These are phyloP conservation scores for Leptinotarsa rubiginosa DNA, from an alignment of 2,888 invertebrate species.

Conservation along the genomic window DNA sequence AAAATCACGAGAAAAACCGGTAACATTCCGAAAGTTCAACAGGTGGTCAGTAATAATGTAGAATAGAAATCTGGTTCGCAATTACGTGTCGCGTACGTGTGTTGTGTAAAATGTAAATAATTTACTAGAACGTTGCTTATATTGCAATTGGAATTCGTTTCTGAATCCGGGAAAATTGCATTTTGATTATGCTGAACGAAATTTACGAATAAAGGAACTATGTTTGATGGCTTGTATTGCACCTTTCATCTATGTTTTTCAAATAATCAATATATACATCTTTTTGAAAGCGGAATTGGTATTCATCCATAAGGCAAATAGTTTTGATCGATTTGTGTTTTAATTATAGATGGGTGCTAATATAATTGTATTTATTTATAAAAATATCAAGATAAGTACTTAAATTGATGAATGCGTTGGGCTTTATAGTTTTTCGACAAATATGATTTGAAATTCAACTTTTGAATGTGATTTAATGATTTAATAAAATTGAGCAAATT, in stretches of 20 bases:
- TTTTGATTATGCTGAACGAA: conserved; percentile 40
- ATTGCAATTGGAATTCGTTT: conserved; percentile 36
- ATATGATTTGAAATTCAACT: too few relatives aligned
- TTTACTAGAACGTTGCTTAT: conserved; percentile 44
- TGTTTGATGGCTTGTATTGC: conserved; percentile 9
- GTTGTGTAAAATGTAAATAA: conserved; percentile 52
- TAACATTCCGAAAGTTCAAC: conserved; percentile 49
- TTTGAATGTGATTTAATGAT: too few relatives aligned
- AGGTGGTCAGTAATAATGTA: conserved; percentile 53
- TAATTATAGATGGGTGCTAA: too few relatives aligned
- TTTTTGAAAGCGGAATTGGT: background rate
- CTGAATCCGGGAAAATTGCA: conserved; percentile 38
- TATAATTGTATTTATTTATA: too few relatives aligned
- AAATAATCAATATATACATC: background rate
- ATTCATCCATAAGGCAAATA: too few relatives aligned
- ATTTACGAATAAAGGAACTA: conserved; percentile 20
- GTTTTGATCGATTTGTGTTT: too few relatives aligned
- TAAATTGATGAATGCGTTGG: too few relatives aligned
- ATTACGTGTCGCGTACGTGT: conserved; percentile 44
- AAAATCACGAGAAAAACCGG: conserved; percentile 28
- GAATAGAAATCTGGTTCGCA: conserved; percentile 44
- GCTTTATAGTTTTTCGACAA: too few relatives aligned
- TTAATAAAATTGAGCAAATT: too few relatives aligned
- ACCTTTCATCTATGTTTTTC: background rate
- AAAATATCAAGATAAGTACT: too few relatives aligned